phyloP scores from a whole-genome alignment of 2,113 vertebrate genomes.

The Noturus placidus region DNA sequence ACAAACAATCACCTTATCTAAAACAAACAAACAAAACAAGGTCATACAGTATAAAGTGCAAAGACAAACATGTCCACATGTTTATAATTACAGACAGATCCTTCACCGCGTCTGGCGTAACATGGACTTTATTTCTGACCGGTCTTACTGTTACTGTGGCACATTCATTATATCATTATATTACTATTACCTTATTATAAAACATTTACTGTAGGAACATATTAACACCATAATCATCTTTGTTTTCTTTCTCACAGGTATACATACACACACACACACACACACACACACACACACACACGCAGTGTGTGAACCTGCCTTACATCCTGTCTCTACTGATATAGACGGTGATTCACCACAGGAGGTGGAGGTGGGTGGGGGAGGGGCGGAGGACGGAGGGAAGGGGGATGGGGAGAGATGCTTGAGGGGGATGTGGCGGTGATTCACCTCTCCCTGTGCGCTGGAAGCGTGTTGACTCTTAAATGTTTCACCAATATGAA shows the following conservation, averaged over 20 bases:
- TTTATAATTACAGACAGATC: no score
- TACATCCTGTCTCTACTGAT: constrained; percentile 1
- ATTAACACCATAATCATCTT: background rate
- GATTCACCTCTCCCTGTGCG: background rate
- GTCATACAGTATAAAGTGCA: background rate
- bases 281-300: background rate
- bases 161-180: background rate
- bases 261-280: background rate
- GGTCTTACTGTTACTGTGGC: no score
- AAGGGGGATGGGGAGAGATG: no score
- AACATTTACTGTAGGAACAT: background rate
- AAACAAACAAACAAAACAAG: no score
- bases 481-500: background rate
- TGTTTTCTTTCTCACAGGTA: background rate
- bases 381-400: background rate
- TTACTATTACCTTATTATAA: background rate
- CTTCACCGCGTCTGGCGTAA: no score
- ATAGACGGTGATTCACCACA: background rate
- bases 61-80: background rate
- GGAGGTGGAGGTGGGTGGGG: constrained; percentile 9
- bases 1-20: background rate
- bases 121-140: no score
- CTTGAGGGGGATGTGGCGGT: background rate
- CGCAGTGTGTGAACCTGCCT: background rate
- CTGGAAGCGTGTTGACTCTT: background rate